phyloP scores from a whole-genome alignment of 2,888 invertebrate genomes.

The Dolichopus griseipennis region DNA sequence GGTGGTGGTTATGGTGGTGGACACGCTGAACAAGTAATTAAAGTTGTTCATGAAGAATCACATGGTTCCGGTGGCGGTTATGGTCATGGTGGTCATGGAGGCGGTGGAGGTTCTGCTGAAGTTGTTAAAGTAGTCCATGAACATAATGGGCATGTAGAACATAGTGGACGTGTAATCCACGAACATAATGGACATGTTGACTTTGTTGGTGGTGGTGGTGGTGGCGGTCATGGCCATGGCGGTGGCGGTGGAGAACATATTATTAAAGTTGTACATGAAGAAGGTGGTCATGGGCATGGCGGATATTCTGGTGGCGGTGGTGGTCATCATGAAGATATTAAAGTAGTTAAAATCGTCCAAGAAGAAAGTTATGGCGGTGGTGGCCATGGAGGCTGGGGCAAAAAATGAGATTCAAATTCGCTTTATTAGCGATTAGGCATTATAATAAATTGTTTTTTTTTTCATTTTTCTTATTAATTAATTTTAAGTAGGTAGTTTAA shows the following conservation, averaged over 20 bases:
- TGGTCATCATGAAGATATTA: neutral
- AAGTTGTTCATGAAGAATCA: conserved; percentile 8
- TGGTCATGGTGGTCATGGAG: neutral
- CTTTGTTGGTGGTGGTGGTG: conserved; percentile 7
- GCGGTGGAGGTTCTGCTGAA: neutral
- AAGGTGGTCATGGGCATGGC: neutral
- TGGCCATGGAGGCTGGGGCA: neutral
- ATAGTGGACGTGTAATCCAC: neutral
- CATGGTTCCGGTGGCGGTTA: neutral
- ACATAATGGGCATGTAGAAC: neutral
- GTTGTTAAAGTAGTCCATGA: conserved; percentile 8
- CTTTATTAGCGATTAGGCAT: neutral
- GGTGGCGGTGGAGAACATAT: neutral
- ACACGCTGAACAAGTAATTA: conserved; percentile 1
- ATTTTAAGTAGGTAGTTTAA: conserved; percentile 2
- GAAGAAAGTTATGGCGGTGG: conserved; percentile 7
- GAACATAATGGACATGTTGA: conserved; percentile 3
- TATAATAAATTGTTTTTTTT: neutral
- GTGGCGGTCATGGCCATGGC: neutral
- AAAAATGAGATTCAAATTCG: neutral
- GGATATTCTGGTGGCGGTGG: neutral
- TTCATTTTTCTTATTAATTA: neutral
- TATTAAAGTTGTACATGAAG: conserved; percentile 10
- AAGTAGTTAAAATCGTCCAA: conserved; percentile 2
- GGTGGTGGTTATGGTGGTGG: neutral